Evolutionary conservation across 1,140 invertebrate genomes (phyloP), one percentile per base, ranked within the genome.

Genomic region (Cyrtorhinus lividipennis): DNA sequence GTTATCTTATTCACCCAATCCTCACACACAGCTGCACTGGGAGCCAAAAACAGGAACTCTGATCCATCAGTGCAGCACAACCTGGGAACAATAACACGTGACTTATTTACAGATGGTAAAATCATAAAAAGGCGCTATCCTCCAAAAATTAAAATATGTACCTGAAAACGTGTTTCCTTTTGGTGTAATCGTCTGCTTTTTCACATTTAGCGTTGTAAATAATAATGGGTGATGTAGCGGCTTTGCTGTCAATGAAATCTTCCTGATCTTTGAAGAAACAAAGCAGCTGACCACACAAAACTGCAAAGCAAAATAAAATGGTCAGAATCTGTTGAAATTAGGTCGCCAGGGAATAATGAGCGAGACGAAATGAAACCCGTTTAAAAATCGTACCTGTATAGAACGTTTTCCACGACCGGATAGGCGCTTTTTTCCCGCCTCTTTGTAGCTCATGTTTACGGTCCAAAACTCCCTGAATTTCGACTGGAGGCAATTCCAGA

Each of bases 181-280:
- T 98, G 0, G 88, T 93, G 72, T 98, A 98, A 74, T 98, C 92
- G 53, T 85, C 82, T 1, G 94, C 93, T 44, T 86, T 82, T 65
- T 84, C 82, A 75, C 90, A 94, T 48, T 79, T 79, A 1, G 90
- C 88, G 66, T 92, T 88, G 65, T 91, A 83, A 59, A 98, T 87
- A 58, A 87, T 90, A 2, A 98, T 83, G 0, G 95, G 94, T 0
- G 94, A 86, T 1, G 86, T 85, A 0, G 90, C 85, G 0, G 90
- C 90, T 76, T 95, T 95, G 68, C 86, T 84, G 62, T 84, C 82
- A 48, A 82, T 77, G 75, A 96, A 97, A 78, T 95, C 92, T 65
- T 87, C 84, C 69, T 90, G 85, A 72, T 96, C 95, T 72, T 95
- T 92, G 78, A 98, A 99, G 85, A 99, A 98, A 76, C 94, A 98